Base-by-base conservation (phyloP, 2,888 invertebrate genomes). In the Drosophila demipolita region DNA sequence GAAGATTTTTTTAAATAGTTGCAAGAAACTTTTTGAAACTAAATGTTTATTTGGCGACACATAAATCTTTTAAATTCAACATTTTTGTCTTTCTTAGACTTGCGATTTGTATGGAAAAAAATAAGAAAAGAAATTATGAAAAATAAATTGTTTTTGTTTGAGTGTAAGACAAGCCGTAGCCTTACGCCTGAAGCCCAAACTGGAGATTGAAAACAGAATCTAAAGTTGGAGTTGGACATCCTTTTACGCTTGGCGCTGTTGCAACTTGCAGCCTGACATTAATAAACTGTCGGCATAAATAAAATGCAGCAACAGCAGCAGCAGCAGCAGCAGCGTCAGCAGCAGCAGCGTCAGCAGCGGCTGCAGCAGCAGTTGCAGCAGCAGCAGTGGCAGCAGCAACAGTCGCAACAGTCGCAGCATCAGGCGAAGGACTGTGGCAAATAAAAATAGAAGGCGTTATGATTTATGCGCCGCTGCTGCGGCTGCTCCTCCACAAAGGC, bases 271-370 rank as follows among this genome's bases (percentile, higher is more conserved):
- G 53, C 33, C 75, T 80, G 89, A 86, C 87, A 87, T 91, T 84
- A 87, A 91, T 90, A 90, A 90, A 90, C 91, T 90, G 90, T 89
- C 87, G 78, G 88, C 90, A 91, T 89, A 90, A 89, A 89, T 89
- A 89, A 91, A 82, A 90, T 67, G 79, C 84, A 68, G 38, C 17
- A 40, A 4, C 17, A 38, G 38, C 38, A 3, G 8, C 17, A 75
- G 68, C 50, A 65, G 45, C 20, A 66, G 59, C 48, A 52, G 50
- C 38, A 48, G 54, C 67, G 48, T 23, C 40, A 49, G 48, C 49
- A 49, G 54, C 60, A 2, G 76, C 83, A 67, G n/a, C n/a, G 2
- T 11, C 20, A 20, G 29, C 54, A 69, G 60, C 38, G n/a, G n/a
- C n/a, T n/a, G 50, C 38, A 48, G 54, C 67, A 15, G 49, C 50